phyloP scores from a whole-genome alignment of 2,888 invertebrate genomes.

The Phorcus lineatus region DNA sequence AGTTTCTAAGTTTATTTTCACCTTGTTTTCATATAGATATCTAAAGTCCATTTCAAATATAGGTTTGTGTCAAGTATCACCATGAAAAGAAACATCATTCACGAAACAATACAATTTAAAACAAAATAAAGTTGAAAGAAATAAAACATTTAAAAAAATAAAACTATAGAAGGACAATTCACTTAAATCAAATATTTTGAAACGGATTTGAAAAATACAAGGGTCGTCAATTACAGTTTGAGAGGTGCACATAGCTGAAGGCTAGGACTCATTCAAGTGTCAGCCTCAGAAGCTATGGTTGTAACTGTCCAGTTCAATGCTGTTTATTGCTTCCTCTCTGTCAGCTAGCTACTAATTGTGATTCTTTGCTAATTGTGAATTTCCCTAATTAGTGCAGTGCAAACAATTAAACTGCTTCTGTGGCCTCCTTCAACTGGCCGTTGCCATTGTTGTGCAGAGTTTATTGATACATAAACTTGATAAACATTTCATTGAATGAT shows the following conservation, averaged over 20 bases:
- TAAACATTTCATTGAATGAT: not conserved
- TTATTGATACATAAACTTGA: not conserved
- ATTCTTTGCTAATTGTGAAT: not conserved
- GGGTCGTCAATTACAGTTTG: constrained; percentile 1
- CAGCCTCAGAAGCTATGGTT: not conserved
- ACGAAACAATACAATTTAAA: too few species aligned
- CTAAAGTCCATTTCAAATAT: too few species aligned
- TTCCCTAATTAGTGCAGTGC: not conserved
- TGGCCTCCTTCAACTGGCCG: not conserved
- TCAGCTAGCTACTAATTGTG: not conserved
- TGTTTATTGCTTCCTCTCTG: not conserved
- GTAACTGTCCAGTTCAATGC: not conserved
- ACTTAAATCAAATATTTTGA: too few species aligned
- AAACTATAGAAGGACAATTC: too few species aligned
- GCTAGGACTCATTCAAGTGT: not conserved
- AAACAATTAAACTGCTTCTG: constrained; percentile 18
- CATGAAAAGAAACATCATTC: too few species aligned
- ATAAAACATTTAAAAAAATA: too few species aligned
- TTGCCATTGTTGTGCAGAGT: not conserved
- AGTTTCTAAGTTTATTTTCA: too few species aligned
- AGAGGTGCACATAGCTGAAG: not conserved
- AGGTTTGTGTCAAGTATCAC: too few species aligned
- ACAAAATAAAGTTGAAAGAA: too few species aligned
- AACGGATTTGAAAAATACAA: not conserved
- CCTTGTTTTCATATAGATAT: too few species aligned